Conservation (phyloP, 2,113 vertebrate species). For the Ceyx melanurus region DNA sequence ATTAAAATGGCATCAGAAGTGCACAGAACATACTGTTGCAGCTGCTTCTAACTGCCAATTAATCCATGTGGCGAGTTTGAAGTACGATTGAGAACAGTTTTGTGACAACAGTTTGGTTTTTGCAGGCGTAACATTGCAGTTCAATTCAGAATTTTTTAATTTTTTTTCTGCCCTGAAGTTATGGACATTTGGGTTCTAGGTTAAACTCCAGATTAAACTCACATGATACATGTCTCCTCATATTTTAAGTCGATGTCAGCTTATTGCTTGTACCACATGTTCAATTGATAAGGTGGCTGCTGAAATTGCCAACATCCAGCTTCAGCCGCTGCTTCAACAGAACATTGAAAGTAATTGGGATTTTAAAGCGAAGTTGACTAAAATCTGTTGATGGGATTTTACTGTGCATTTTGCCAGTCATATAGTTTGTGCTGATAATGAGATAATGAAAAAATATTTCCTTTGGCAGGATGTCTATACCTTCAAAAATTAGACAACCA, state of each 20-base stretch:
- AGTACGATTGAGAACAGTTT: neutral
- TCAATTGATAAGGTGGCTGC: neutral
- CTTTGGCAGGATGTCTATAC: neutral
- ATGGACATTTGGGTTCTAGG: neutral
- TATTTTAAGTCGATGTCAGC: neutral
- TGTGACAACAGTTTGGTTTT: neutral
- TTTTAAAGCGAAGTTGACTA: neutral
- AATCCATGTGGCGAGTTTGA: slow-evolving; percentile 27
- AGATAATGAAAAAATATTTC: neutral
- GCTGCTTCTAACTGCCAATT: slow-evolving; percentile 25
- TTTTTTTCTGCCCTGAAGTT: neutral
- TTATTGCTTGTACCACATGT: neutral
- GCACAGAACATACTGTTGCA: slow-evolving; percentile 27
- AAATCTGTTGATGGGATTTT: neutral
- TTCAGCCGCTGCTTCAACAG: neutral
- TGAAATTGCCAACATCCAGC: neutral
- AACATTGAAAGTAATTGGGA: neutral
- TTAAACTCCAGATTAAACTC: neutral
- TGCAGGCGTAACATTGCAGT: neutral
- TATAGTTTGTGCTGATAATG: neutral
- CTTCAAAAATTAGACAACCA: neutral
- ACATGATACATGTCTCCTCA: neutral
- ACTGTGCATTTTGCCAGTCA: neutral
- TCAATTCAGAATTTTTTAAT: neutral
- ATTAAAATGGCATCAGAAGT: slow-evolving; percentile 58